These are phyloP conservation scores for Pseudomugil gertrudae DNA, from an alignment of 2,797 vertebrate genomes.

Conservation along the genomic window DNA sequence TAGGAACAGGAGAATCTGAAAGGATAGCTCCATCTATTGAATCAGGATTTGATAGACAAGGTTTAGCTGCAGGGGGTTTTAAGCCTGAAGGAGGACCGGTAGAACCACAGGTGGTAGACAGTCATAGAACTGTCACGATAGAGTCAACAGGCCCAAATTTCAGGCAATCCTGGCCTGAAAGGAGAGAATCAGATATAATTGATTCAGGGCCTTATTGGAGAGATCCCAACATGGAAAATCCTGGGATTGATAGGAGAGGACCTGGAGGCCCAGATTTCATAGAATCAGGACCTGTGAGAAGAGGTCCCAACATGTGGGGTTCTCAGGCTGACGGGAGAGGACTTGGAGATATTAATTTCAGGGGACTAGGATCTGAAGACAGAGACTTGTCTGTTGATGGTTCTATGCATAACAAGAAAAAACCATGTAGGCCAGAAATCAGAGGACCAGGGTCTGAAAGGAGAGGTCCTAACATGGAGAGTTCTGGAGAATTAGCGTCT, in stretches of 20 bases:
- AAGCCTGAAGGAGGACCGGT: background rate
- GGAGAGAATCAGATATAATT: conserved; percentile 10
- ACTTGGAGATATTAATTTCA: conserved; percentile 13
- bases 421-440: background rate
- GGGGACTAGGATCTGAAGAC: background rate
- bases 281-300: background rate
- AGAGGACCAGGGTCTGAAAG: background rate
- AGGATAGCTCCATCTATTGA: conserved; percentile 5
- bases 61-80: background rate
- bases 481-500: background rate
- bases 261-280: background rate
- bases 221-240: conserved; percentile 1
- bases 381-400: background rate
- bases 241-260: conserved; percentile 8
- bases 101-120: background rate
- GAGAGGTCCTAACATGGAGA: background rate
- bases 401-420: background rate
- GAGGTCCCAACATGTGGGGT: background rate
- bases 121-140: conserved; percentile 4
- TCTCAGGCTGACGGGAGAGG: background rate
- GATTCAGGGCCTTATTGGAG: conserved; percentile 8
- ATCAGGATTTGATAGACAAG: conserved; percentile 5
- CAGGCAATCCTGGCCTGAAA: conserved; percentile 26
- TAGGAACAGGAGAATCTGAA: conserved; percentile 21
- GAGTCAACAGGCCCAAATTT: conserved; percentile 25